A percentile compares a stretch with the other conserved stretches of the same genome.
Evolutionary conservation across 2,797 vertebrate genomes (phyloP).

Genomic region (Silurus aristotelis): DNA sequence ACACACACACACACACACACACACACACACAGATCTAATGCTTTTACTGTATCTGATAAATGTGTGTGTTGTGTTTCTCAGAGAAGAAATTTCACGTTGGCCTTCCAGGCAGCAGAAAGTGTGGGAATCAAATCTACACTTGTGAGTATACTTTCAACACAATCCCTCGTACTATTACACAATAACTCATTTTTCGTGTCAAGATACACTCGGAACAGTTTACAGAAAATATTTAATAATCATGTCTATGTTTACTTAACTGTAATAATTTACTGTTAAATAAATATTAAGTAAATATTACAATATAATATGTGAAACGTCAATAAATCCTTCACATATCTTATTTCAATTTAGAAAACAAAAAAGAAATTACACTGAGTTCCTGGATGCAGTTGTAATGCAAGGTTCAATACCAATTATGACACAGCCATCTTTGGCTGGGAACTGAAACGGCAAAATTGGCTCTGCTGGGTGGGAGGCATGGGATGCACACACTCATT

Average conservation of each 20-base stretch:
- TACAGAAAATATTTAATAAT: neutral
- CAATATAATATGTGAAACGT: neutral
- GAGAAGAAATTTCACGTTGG: slow-evolving; percentile 86
- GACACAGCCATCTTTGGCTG: neutral
- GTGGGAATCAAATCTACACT: slow-evolving; percentile 88
- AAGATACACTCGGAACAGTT: neutral
- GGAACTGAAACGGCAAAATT: neutral
- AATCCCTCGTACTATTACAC: neutral
- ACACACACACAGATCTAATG: neutral
- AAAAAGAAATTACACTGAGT: no score
- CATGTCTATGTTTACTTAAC: neutral
- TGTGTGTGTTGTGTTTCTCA: slow-evolving; percentile 59
- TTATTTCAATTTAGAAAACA: neutral
- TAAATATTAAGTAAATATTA: no score
- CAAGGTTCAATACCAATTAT: neutral
- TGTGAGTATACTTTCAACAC: slow-evolving; percentile 68
- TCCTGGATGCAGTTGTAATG: no score
- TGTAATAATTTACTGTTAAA: no score
- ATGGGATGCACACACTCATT: no score
- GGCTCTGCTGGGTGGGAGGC: no score
- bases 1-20: neutral
- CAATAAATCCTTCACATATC: neutral
- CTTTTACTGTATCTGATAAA: neutral
- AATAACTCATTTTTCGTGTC: neutral
- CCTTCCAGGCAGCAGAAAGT: slow-evolving; percentile 87